Evolutionary conservation across 1,140 invertebrate species (phyloP).

Genomic region (Cydia amplana): DNA sequence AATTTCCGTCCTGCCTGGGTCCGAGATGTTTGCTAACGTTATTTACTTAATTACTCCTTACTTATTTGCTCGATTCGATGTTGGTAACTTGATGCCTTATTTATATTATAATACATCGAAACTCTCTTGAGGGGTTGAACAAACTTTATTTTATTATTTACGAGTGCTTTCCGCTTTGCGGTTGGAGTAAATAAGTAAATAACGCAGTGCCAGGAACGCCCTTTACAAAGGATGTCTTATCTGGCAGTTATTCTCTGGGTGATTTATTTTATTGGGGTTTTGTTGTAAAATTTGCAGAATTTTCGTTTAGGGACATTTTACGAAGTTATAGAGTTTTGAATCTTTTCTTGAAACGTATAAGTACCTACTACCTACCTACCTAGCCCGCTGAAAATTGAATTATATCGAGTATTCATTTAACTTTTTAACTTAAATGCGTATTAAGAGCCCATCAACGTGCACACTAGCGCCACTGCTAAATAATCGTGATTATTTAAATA

Average conservation of each 20-base stretch:
- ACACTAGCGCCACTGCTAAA: too few relatives aligned
- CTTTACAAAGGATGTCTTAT: constrained; percentile 1
- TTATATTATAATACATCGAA: constrained; percentile 26
- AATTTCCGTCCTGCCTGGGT: constrained; percentile 28
- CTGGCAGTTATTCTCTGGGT: neutral
- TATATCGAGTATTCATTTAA: too few relatives aligned
- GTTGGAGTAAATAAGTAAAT: neutral
- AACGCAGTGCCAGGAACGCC: constrained; percentile 20
- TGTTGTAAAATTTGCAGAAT: constrained; percentile 1
- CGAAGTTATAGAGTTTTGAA: neutral
- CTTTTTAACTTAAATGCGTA: too few relatives aligned
- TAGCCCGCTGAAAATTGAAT: too few relatives aligned
- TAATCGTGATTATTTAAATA: too few relatives aligned
- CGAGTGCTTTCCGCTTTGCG: constrained; percentile 12
- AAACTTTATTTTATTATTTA: constrained; percentile 30
- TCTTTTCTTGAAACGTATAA: neutral
- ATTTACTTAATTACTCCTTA: constrained; percentile 31
- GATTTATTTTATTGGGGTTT: constrained; percentile 14
- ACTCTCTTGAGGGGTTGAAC: neutral
- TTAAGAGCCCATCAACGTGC: too few relatives aligned
- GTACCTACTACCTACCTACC: too few relatives aligned
- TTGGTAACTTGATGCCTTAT: constrained; percentile 10
- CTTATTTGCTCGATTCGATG: constrained; percentile 1
- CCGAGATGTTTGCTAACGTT: constrained; percentile 31
- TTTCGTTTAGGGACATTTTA: neutral